Percentiles rank a stretch among this genome's conserved stretches.
phyloP scores from a whole-genome alignment of 2,888 invertebrate species.

The Troides helena region DNA sequence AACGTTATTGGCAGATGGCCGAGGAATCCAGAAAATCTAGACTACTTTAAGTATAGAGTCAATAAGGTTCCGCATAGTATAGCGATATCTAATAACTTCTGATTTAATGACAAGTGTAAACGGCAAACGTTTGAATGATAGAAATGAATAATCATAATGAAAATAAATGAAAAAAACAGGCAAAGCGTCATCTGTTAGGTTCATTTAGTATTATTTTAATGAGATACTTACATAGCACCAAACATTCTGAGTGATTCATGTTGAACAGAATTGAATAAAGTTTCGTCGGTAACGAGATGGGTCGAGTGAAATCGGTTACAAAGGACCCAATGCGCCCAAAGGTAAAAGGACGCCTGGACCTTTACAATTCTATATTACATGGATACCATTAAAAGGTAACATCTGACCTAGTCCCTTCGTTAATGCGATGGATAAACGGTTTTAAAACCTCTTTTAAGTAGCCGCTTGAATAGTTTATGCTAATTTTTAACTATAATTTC shows the following conservation, averaged over 20 bases:
- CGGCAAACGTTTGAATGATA: too few relatives aligned
- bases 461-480: too few relatives aligned
- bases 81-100: too few relatives aligned
- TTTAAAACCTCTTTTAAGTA: not conserved
- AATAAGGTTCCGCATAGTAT: too few relatives aligned
- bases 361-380: conserved; percentile 21
- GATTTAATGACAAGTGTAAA: too few relatives aligned
- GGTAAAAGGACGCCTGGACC: conserved; percentile 13
- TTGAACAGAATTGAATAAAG: conserved; percentile 16
- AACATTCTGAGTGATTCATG: not conserved
- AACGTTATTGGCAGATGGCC: too few relatives aligned
- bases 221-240: not conserved
- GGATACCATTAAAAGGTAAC: conserved; percentile 13
- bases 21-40: too few relatives aligned
- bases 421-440: not conserved
- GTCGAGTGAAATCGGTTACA: conserved; percentile 22
- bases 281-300: conserved; percentile 11
- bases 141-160: too few relatives aligned
- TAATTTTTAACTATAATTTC: too few relatives aligned
- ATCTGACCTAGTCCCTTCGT: conserved; percentile 8
- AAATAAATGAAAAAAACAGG: too few relatives aligned
- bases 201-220: not conserved
- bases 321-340: conserved; percentile 1
- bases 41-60: too few relatives aligned
- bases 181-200: too few relatives aligned